These are phyloP conservation scores for Selenia dentaria DNA, from an alignment of 2,888 invertebrate species.

Conservation along the genomic window DNA sequence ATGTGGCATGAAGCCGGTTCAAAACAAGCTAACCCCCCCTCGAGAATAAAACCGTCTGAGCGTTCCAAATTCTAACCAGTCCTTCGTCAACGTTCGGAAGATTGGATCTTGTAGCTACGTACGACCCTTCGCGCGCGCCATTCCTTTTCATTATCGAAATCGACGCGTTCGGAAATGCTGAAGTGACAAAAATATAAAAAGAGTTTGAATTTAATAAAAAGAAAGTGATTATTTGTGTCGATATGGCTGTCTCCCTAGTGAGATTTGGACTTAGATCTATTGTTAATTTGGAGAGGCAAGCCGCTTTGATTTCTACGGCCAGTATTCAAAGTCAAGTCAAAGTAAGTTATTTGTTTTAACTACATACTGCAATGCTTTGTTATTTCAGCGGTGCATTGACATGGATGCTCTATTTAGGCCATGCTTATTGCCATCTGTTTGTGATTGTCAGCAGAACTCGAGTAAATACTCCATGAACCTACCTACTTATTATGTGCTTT, in stretches of 20 bases:
- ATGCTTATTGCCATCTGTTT: no score
- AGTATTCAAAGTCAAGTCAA: slow-evolving; percentile 64
- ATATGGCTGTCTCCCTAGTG: slow-evolving; percentile 77
- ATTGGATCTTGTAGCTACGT: slow-evolving; percentile 23
- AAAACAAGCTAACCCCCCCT: slow-evolving; percentile 40
- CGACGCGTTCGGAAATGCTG: slow-evolving; percentile 31
- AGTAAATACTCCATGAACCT: no score
- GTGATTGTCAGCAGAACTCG: no score
- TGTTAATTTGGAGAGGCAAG: slow-evolving; percentile 64
- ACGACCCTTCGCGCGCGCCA: slow-evolving; percentile 33
- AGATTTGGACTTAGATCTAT: slow-evolving; percentile 66
- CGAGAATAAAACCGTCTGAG: slow-evolving; percentile 62
- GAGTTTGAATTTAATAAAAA: background rate
- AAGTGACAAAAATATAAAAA: slow-evolving; percentile 6
- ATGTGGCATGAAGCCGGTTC: background rate
- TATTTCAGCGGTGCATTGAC: no score
- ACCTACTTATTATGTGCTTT: no score
- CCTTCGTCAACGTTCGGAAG: slow-evolving; percentile 30
- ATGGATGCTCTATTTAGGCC: no score
- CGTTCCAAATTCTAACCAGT: slow-evolving; percentile 60
- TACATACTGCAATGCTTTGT: no score
- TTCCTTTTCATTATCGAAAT: slow-evolving; percentile 17
- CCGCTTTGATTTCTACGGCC: slow-evolving; percentile 54
- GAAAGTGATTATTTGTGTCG: slow-evolving; percentile 23
- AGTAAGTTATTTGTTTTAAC: slow-evolving; percentile 49